phyloP scores from a whole-genome alignment of 53 echinoderm and acorn worm species.

The Astropecten irregularis region DNA sequence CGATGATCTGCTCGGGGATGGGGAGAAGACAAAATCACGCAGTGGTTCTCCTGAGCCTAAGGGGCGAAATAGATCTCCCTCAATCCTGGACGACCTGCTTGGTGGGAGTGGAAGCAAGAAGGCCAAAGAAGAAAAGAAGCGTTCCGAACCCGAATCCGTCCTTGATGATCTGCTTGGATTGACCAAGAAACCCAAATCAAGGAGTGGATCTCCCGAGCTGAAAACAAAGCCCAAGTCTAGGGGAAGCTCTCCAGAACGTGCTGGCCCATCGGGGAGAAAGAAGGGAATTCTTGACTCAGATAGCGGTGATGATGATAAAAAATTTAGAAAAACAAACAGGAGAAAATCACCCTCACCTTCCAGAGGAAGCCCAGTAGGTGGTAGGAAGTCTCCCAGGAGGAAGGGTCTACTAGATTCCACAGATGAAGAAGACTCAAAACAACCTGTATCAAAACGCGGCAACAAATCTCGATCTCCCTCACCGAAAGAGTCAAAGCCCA shows the following conservation, averaged over 20 bases:
- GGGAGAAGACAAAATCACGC: slow-evolving; percentile 50
- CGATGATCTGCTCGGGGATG: slow-evolving; percentile 33
- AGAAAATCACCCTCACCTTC: not conserved
- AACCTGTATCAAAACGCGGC: not conserved
- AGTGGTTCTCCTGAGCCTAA: slow-evolving; percentile 51
- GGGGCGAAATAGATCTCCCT: slow-evolving; percentile 38
- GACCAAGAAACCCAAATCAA: slow-evolving; percentile 49
- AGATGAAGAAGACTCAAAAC: slow-evolving; percentile 10
- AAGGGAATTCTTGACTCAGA: slow-evolving; percentile 41
- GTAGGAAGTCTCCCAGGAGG: slow-evolving; percentile 9
- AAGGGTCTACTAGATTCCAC: slow-evolving; percentile 68
- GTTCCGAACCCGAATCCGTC: not conserved
- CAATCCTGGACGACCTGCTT: slow-evolving; percentile 39
- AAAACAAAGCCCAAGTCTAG: slow-evolving; percentile 19
- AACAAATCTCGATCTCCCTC: slow-evolving; percentile 29
- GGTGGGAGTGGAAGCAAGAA: slow-evolving; percentile 24
- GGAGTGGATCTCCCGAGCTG: slow-evolving; percentile 32
- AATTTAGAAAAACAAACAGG: not conserved
- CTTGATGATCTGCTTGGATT: slow-evolving; percentile 4
- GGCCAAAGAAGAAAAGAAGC: not conserved
- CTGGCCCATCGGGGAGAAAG: slow-evolving; percentile 1
- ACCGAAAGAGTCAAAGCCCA: not conserved
- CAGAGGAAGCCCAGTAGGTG: not conserved
- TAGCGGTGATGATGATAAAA: slow-evolving; percentile 25
- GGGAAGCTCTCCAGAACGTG: slow-evolving; percentile 14